Conservation (phyloP, 2,113 vertebrate genomes). For the Poecilia latipinna region DNA sequence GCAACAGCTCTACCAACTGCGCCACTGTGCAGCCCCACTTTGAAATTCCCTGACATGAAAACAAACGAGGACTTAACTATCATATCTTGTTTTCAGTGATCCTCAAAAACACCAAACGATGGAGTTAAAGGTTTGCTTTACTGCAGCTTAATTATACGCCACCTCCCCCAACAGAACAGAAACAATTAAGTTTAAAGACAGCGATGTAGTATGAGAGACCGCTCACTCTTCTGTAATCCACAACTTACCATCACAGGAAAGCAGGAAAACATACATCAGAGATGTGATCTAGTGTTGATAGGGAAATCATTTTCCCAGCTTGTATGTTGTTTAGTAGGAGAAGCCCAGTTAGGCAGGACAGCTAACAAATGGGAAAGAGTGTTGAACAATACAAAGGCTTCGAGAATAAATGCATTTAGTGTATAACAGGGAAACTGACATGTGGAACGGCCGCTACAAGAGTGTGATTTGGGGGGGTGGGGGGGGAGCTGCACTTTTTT, state of each 20-base stretch:
- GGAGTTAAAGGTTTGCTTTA: no score
- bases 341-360: background rate
- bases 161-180: no score
- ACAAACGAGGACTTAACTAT: background rate
- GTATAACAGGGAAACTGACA: slow-evolving; percentile 29
- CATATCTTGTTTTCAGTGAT: background rate
- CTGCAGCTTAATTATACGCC: background rate
- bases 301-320: background rate
- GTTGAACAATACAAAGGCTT: slow-evolving; percentile 25
- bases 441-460: background rate
- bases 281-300: background rate
- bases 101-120: background rate
- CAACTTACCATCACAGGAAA: background rate
- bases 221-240: background rate
- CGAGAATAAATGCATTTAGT: slow-evolving; percentile 25
- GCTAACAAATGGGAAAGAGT: slow-evolving; percentile 12
- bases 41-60: background rate
- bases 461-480: slow-evolving; percentile 8
- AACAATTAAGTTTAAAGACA: background rate
- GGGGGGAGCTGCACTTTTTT: slow-evolving; percentile 2
- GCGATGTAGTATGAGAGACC: background rate
- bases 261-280: background rate
- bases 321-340: background rate
- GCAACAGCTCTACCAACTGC: no score
- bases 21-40: background rate